Evolutionary conservation across 2,113 vertebrate species (phyloP).

Genomic region (Nothoprocta pentlandii): DNA sequence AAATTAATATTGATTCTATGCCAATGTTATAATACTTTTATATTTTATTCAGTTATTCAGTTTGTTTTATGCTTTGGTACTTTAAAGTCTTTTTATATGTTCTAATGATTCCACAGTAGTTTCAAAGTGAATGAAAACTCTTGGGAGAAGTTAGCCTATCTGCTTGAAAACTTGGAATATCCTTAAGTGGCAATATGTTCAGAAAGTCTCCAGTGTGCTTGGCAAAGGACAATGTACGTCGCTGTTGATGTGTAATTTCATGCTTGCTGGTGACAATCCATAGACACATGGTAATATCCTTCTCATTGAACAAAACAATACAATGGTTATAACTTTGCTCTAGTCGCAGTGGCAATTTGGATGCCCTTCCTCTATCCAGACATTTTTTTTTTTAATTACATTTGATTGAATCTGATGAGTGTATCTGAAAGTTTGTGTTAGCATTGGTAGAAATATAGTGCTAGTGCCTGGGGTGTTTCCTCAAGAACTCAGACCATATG

Average conservation of each 20-base stretch:
- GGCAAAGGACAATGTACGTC: neutral
- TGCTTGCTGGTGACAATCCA: neutral
- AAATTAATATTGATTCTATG: neutral
- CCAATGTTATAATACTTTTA: neutral
- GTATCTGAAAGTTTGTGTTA: neutral
- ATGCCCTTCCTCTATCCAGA: neutral
- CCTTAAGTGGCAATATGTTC: neutral
- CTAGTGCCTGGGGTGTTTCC: neutral
- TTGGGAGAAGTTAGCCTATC: neutral
- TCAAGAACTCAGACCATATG: neutral
- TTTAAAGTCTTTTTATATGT: neutral
- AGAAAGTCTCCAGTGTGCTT: neutral
- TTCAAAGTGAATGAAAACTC: neutral
- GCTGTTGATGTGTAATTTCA: neutral
- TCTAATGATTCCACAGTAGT: neutral
- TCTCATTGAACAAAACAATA: neutral
- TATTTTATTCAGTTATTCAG: neutral
- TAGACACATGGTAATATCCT: neutral
- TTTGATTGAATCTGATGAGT: neutral
- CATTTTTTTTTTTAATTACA: neutral
- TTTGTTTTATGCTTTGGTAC: neutral
- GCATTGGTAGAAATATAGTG: neutral
- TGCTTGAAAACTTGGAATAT: neutral
- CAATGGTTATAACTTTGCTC: neutral
- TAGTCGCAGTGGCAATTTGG: neutral